Evolutionary conservation across 2,888 invertebrate species (phyloP), one percentile per base, ranked within the genome.

Genomic region (Sesia apiformis): DNA sequence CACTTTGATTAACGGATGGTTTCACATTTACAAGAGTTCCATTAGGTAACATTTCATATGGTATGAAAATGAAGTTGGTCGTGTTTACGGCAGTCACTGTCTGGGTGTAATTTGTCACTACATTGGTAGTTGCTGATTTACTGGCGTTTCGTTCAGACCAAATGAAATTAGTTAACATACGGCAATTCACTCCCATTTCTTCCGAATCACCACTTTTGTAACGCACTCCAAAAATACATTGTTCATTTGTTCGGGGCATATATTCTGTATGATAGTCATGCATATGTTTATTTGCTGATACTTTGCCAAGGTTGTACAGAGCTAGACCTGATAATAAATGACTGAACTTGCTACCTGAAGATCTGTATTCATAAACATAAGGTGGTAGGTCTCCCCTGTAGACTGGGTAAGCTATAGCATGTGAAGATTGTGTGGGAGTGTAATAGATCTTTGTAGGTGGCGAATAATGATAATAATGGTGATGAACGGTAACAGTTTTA

Each of bases 301-400:
- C 38, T 40, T 53, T 49, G 39, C 61, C 62, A 3, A 66, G 54
- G 40, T 66, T 66, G 54, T 62, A 63, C 3, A 66, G 56, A 4
- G 64, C 62, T 4, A 66, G 52, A 5, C 65, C 64, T 38, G 65
- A 54, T 38, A 66, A 52, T 23, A 66, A 54, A 23, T 56, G 53
- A 6, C 62, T 56, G 52, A 63, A 66, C 49, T 60, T 62, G 40
- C 58, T 62, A 1, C 56, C 52, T 3, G 66, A 65, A 8, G 57
- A 52, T 58, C 60, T 60, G 58, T 65, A 64, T 53, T 63, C 56
- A 40, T 61, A 64, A 3, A 65, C 63, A 52, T 63, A 66, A 4
- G 42, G 7, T 3, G 66, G 64, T 4, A 58, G 58, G 6, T 42
- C 38, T 4, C 57, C 57, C n/a, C 49, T 55, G 49, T 62, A 65